Evolutionary conservation across 2,113 vertebrate genomes (phyloP).

Genomic region (Bos javanicus): DNA sequence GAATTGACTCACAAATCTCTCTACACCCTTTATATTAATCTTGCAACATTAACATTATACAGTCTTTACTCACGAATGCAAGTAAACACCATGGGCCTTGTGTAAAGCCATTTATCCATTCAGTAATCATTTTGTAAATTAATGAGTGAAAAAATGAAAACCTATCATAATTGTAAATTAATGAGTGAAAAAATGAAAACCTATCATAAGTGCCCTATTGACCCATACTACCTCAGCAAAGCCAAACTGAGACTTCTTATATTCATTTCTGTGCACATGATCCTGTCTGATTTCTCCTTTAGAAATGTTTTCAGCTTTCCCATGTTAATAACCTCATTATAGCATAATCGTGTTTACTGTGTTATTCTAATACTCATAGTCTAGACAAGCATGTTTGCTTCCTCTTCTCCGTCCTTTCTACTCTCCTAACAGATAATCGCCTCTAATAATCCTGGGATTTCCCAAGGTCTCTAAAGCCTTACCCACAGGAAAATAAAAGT

Average conservation of each 20-base stretch:
- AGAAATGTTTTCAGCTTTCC: not conserved
- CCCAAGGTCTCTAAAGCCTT: not conserved
- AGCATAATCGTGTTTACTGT: not conserved
- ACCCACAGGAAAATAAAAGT: not conserved
- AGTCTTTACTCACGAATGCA: not conserved
- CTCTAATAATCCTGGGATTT: not conserved
- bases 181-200: not conserved
- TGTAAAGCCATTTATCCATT: not conserved
- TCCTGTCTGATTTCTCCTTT: not conserved
- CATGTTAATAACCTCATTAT: not conserved
- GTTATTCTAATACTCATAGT: not conserved
- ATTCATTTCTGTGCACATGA: not conserved
- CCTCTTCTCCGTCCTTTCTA: not conserved
- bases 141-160: conserved; percentile 10
- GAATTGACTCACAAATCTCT: not conserved
- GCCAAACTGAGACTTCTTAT: not conserved
- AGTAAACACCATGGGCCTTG: not conserved
- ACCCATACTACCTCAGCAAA: not conserved
- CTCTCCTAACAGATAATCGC: not conserved
- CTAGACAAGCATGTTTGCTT: not conserved
- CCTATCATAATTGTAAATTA: not conserved
- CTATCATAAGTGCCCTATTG: not conserved
- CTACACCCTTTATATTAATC: not conserved
- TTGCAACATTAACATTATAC: not conserved
- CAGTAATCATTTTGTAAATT: not conserved